A percentile compares a stretch with the other conserved stretches of the same genome.
These are phyloP conservation scores for Carcharodon carcharias DNA, from an alignment of 2,797 vertebrate species.

Conservation along the genomic window DNA sequence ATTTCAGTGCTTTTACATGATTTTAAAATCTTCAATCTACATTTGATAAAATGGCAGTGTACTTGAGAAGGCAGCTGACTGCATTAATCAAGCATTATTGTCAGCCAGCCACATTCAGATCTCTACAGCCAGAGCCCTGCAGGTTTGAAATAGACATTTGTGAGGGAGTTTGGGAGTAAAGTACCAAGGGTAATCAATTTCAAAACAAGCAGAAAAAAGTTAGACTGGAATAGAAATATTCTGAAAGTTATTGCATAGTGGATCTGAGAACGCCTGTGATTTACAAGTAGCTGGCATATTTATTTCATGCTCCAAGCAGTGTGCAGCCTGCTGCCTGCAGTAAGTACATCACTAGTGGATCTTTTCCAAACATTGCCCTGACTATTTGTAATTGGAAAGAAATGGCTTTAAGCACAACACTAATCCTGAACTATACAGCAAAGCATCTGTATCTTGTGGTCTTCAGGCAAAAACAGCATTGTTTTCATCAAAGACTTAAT, in stretches of 20 bases:
- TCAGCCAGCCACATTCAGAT: background rate
- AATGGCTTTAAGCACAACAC: background rate
- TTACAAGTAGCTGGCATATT: background rate
- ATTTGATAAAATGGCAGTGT: background rate
- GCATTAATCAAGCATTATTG: background rate
- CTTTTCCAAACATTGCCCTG: background rate
- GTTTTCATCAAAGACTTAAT: background rate
- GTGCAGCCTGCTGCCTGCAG: too few relatives aligned
- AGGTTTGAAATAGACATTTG: background rate
- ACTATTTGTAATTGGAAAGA: background rate
- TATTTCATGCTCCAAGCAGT: background rate
- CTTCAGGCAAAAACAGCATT: background rate
- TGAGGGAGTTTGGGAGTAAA: background rate
- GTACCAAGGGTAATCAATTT: background rate
- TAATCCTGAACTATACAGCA: background rate
- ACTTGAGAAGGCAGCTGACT: background rate
- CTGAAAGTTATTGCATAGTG: background rate
- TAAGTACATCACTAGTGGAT: background rate
- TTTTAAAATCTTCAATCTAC: too few relatives aligned
- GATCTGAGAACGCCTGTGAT: background rate
- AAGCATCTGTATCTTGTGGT: background rate
- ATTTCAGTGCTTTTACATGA: background rate
- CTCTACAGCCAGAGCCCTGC: background rate
- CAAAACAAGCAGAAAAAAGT: background rate
- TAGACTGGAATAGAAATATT: background rate